phyloP scores from a whole-genome alignment of 2,113 vertebrate genomes.

The Corynorhinus townsendii region DNA sequence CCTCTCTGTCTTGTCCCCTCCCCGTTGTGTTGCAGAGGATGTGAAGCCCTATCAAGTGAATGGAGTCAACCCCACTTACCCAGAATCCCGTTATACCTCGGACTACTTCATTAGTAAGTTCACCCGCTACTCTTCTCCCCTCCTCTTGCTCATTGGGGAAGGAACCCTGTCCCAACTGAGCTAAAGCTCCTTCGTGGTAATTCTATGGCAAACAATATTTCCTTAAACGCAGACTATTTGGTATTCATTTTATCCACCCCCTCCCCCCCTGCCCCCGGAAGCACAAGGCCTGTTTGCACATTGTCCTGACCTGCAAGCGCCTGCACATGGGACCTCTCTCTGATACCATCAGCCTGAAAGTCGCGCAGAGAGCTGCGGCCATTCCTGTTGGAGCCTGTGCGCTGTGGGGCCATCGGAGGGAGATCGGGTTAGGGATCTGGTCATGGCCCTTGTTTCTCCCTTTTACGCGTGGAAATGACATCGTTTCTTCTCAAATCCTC shows the following conservation, averaged over 20 bases:
- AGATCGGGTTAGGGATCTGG: not conserved
- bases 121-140: not conserved
- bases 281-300: not conserved
- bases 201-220: not conserved
- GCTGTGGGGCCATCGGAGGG: not conserved
- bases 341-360: not conserved
- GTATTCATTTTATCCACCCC: not conserved
- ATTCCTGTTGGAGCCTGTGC: not conserved
- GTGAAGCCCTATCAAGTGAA: conserved; percentile 93
- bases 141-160: not conserved
- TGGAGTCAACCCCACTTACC: conserved; percentile 88
- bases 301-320: not conserved
- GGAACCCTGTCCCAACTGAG: not conserved
- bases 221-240: not conserved
- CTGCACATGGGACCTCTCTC: not conserved
- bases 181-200: not conserved
- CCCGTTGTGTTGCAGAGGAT: conserved; percentile 87
- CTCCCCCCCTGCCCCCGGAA: not conserved
- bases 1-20: conserved; percentile 58
- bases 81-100: conserved; percentile 96
- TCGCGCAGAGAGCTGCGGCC: not conserved
- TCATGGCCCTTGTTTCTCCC: not conserved
- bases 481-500: not conserved
- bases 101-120: conserved; percentile 99
- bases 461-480: not conserved